Evolutionary conservation across 2,113 vertebrate species (phyloP).

Genomic region (Eidolon helvum): DNA sequence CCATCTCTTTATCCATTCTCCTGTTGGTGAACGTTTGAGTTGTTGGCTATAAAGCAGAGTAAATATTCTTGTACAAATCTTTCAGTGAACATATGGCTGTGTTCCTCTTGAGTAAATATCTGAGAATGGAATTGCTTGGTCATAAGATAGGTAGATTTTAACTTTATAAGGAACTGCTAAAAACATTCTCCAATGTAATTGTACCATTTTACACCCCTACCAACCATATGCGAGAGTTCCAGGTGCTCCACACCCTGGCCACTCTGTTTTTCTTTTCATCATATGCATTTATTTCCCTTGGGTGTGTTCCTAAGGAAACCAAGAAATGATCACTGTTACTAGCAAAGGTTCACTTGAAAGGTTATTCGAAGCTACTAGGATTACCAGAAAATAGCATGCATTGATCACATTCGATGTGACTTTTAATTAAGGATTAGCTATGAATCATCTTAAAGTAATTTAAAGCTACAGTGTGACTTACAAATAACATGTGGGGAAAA

Average conservation of each 20-base stretch:
- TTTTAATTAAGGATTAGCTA: slow-evolving; percentile 35
- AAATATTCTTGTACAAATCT: background rate
- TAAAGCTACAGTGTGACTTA: background rate
- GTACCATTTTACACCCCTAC: background rate
- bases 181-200: background rate
- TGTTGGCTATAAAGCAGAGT: background rate
- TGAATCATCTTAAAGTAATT: slow-evolving; percentile 31
- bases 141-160: background rate
- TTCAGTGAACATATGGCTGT: background rate
- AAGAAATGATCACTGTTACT: background rate
- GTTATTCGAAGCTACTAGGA: background rate
- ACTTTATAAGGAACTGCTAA: background rate
- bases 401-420: background rate
- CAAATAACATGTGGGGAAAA: background rate
- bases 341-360: slow-evolving; percentile 22
- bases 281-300: background rate
- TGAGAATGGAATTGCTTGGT: background rate
- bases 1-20: background rate
- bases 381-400: background rate
- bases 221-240: background rate
- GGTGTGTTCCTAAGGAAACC: slow-evolving; percentile 7
- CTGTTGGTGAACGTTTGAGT: background rate
- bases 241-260: background rate
- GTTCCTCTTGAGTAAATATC: background rate
- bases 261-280: background rate